Base-by-base conservation (phyloP, 1,140 invertebrate genomes). In the Cephus cinctus region DNA sequence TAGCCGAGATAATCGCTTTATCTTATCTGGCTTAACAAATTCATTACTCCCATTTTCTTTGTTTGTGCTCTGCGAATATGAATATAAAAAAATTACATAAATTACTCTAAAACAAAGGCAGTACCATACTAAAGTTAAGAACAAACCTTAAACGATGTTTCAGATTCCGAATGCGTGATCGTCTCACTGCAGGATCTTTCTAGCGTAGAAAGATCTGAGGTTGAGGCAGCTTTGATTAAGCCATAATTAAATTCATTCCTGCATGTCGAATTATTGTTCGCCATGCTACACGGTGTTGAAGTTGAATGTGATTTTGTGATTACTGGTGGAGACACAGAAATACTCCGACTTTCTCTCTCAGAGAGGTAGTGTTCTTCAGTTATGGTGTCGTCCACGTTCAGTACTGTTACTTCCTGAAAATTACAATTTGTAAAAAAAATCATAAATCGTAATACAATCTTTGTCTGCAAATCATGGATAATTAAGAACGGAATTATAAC, bases 41-140 rank as follows among this genome's bases (percentile, higher is more conserved):
- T 27, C 52, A 11, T 62, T 57, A 20, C 59, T 55, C 12, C 55
- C 66, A 41, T 69, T 69, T 56, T 69, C 66, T 47, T 69, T 69
- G 46, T 67, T 50, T 30, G 55, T 38, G 16, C 27, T 47, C 51
- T 59, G 48, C 27, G 57, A 54, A 48, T 52, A 40, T 39, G 30
- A 20, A 6, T 6, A 14, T 30, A 3, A 38, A 38, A n/a, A 15
- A 2, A 23, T 46, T 14, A 20, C 11, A 16, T 11, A 38, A 9
- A 20, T 30, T 18, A 36, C 25, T 18, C 3, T 31, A 12, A 19
- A 19, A 12, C 21, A 25, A 14, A 23, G 36, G 21, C 15, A 46
- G 5, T 12, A n/a, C 14, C 20, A 22, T 34, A 32, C 16, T 47
- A 5, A 4, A 15, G 5, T n/a, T 19, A 0, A 42, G 22, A 30